A percentile compares a stretch with the other conserved stretches of the same genome.
These are phyloP conservation scores for Caenorhabditis zanzibari DNA, from an alignment of 2,888 invertebrate species.

Conservation along the genomic window DNA sequence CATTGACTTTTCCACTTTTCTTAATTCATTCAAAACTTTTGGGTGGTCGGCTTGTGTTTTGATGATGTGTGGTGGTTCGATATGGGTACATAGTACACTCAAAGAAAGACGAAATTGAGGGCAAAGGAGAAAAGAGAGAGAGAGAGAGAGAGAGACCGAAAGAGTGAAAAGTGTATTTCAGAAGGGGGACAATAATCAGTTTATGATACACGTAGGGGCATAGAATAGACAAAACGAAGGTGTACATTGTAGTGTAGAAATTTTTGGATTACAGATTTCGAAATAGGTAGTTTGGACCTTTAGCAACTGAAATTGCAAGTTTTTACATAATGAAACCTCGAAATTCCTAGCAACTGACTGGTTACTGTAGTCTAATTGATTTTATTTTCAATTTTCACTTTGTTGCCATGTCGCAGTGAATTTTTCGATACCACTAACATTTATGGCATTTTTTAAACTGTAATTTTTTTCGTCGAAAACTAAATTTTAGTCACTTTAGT, in stretches of 20 bases:
- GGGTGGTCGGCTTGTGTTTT: constrained; percentile 25
- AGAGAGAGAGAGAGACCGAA: constrained; percentile 16
- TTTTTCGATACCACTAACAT: no score
- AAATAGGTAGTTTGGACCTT: no score
- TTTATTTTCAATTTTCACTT: no score
- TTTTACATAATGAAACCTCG: no score
- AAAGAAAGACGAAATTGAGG: constrained; percentile 2
- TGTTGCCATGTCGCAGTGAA: no score
- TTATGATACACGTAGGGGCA: neutral
- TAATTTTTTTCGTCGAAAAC: no score
- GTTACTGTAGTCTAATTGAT: no score
- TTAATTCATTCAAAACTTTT: neutral
- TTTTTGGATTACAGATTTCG: neutral
- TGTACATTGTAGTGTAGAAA: constrained; percentile 12
- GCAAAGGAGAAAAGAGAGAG: neutral
- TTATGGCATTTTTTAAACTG: no score
- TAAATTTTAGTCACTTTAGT: no score
- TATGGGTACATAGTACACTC: constrained; percentile 41
- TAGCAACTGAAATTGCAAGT: no score
- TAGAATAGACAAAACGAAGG: neutral
- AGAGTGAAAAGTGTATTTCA: constrained; percentile 13
- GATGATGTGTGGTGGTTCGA: constrained; percentile 39
- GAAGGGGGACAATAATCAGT: constrained; percentile 16
- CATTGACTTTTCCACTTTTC: constrained; percentile 1
- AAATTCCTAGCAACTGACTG: no score